Conservation (phyloP, 2,113 vertebrate genomes). For the Ptyas mucosa region DNA sequence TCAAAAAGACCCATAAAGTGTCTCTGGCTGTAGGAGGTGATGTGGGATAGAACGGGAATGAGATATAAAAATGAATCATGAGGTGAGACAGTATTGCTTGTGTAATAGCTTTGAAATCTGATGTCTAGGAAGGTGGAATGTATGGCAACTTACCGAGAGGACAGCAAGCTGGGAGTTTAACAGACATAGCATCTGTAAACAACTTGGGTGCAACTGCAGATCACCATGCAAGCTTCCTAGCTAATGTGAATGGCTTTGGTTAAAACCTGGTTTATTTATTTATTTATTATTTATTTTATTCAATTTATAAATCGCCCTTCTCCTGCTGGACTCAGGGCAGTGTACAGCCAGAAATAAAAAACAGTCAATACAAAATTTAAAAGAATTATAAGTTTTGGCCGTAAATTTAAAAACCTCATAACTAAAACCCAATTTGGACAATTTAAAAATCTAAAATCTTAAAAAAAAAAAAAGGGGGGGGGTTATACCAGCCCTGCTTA, state of each 20-base stretch:
- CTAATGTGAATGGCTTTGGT: conserved; percentile 45
- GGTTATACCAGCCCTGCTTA: too few species aligned
- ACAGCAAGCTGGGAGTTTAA: conserved; percentile 36
- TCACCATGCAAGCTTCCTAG: conserved; percentile 35
- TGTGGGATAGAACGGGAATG: conserved; percentile 73
- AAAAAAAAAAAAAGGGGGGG: too few species aligned
- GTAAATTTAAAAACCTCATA: too few species aligned
- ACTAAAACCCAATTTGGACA: too few species aligned
- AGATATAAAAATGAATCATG: conserved; percentile 83
- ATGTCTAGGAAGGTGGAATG: conserved; percentile 60
- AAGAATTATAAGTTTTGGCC: too few species aligned
- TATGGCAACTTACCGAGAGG: conserved; percentile 61
- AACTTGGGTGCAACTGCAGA: conserved; percentile 39
- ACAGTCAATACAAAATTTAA: too few species aligned
- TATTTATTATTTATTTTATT: too few species aligned
- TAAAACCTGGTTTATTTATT: conserved; percentile 64
- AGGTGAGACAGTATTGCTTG: conserved; percentile 70
- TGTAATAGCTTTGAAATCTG: conserved; percentile 72
- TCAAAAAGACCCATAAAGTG: conserved; percentile 82
- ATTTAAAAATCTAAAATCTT: too few species aligned
- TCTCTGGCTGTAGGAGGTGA: conserved; percentile 72
- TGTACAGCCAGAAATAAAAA: too few species aligned
- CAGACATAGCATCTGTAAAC: conserved; percentile 37
- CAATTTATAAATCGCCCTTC: too few species aligned
- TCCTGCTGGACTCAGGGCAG: too few species aligned